Evolutionary conservation across 2,797 vertebrate species (phyloP), one percentile per base, ranked within the genome.

Genomic region (Lagodon rhomboides): DNA sequence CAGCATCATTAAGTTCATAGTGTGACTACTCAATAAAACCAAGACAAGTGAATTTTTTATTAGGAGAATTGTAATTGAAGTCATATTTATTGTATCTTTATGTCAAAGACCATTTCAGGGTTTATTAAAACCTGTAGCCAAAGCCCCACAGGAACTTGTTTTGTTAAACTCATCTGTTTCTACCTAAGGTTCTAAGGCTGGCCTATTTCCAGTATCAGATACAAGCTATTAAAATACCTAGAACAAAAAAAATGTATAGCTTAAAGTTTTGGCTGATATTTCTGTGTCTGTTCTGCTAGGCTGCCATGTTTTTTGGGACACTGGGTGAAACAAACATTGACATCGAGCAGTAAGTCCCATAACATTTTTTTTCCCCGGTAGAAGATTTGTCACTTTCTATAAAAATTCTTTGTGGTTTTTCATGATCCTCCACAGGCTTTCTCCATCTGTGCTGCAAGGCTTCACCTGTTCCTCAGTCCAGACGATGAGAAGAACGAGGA

Each of bases 361-460:
- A 50, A 49, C 15, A 23, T 15, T 25, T 60, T 25, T 22, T 23
- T n/a, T 17, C 4, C 54, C 54, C 1, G 6, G 1, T 11, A 16
- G 22, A 46, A 71, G 3, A 30, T 46, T 50, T 17, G 22, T 22
- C 4, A 38, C 1, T 0, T 12, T 12, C 46, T 61, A 20, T 41
- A 34, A 20, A 58, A 34, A 54, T 50, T 69, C 2, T 61, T 23
- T 63, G 25, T 60, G 43, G 4, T 34, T 68, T 50, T 68, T 56
- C 38, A 22, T 38, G n/a, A 11, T 58, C 56, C 16, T 58, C 49
- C 18, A 8, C 79, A 95, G 94, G 77, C 68, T 95, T 62, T 89
- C 91, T 5, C 53, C 82, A 1, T 80, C 44, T 16, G 12, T 95
- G 60, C 78, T 95, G 60, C 92, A 94, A 85, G 94, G 94, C 23